Percentiles rank a stretch among this genome's conserved stretches.
phyloP scores from a whole-genome alignment of 2,113 vertebrate species.

The Mugil cephalus region DNA sequence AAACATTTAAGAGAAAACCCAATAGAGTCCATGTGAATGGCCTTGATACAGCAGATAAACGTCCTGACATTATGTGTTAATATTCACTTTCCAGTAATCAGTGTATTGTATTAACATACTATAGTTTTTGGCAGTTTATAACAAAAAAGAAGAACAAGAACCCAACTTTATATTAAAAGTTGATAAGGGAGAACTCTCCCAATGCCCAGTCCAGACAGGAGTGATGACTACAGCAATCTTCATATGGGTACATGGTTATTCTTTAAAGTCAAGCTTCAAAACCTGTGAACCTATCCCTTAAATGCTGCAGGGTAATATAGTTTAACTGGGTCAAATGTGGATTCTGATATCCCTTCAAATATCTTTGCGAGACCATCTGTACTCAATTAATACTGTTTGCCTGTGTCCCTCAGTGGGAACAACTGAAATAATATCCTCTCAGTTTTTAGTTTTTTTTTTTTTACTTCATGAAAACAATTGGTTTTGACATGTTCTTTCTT shows the following conservation, averaged over 20 bases:
- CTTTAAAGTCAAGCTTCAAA: background rate
- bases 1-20: too few relatives aligned
- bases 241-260: too few relatives aligned
- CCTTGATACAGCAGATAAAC: too few relatives aligned
- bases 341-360: conserved; percentile 27
- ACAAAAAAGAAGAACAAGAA: too few relatives aligned
- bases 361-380: conserved; percentile 30
- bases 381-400: conserved; percentile 16
- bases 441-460: conserved; percentile 29
- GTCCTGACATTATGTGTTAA: too few relatives aligned
- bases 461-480: conserved; percentile 5
- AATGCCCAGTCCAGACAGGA: too few relatives aligned
- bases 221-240: background rate
- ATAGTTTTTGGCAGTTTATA: too few relatives aligned
- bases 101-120: too few relatives aligned
- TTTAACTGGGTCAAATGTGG: conserved; percentile 43
- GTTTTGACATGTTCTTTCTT: background rate
- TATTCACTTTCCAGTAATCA: too few relatives aligned
- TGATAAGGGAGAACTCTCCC: too few relatives aligned
- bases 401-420: conserved; percentile 6
- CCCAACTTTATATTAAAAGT: too few relatives aligned
- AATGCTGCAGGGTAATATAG: background rate
- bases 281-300: background rate
- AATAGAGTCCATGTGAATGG: too few relatives aligned
- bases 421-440: conserved; percentile 39